Evolutionary conservation across 2,113 vertebrate genomes (phyloP), one percentile per base, ranked within the genome.

Genomic region (Mixornis gularis): DNA sequence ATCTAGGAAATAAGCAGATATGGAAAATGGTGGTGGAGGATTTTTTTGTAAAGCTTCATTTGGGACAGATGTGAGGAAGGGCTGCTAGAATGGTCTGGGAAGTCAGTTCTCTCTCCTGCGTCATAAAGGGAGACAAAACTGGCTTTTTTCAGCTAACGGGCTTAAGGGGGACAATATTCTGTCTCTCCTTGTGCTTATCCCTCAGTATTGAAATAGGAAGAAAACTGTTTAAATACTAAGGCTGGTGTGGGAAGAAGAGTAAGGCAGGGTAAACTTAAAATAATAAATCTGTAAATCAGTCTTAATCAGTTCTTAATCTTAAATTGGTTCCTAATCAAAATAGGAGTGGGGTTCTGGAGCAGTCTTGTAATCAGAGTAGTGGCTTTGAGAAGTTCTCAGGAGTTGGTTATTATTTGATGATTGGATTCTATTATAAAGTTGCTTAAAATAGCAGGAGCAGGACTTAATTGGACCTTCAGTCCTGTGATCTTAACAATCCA

Each of bases 381-480:
- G 60, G 56, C 84, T 90, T 91, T 3, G 12, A 84, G 91, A 92
- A 86, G 87, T 84, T 86, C 69, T 90, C 27, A 46, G 56, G 78
- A 92, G 52, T 36, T 94, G 52, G 52, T 86, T 93, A 52, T 84
- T 73, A 60, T 85, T 84, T 87, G 84, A 53, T 86, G 48, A 43
- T 74, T 89, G 63, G 46, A 65, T 76, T 73, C 69, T 90, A 4
- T 92, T 73, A 66, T 48, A 43, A 22, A 69, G 74, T 64, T 81
- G 66, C 87, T 92, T 92, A 79, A 94, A 94, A 79, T 85, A 92
- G 58, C 74, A 82, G 66, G 46, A 87, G 22, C 22, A 22, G 79
- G 53, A 43, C 63, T 92, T 76, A 71, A 70, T 63, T 48, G 78
- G 80, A 68, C 80, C 25, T 71, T 71, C 58, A 56, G 78, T 76